Percentiles rank a stretch among this genome's conserved stretches.
Conservation (phyloP, 2,113 vertebrate species). For the Lasiurus cinereus region DNA sequence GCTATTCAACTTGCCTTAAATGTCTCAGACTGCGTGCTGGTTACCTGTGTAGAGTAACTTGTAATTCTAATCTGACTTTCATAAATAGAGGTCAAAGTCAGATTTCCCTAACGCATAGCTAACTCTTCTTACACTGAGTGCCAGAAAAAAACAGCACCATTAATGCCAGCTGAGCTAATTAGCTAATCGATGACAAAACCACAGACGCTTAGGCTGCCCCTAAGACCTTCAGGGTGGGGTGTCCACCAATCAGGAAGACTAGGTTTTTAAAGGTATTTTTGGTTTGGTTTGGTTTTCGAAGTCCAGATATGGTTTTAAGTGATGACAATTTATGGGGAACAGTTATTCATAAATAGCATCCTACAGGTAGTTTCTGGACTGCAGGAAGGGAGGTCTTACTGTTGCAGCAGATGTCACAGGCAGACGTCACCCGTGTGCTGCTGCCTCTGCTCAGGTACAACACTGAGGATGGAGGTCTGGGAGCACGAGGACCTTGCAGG, state of each 20-base stretch:
- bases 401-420: background rate
- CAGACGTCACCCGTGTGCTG: background rate
- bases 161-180: slow-evolving; percentile 39
- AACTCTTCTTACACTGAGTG: slow-evolving; percentile 31
- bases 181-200: slow-evolving; percentile 13
- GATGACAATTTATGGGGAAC: slow-evolving; percentile 30
- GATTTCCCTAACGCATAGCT: slow-evolving; percentile 56
- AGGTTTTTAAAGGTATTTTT: background rate
- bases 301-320: slow-evolving; percentile 63
- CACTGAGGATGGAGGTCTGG: background rate
- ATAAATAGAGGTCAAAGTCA: slow-evolving; percentile 45
- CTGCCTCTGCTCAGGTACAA: background rate
- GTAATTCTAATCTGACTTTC: slow-evolving; percentile 71
- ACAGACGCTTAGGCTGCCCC: background rate
- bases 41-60: slow-evolving; percentile 35
- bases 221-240: background rate
- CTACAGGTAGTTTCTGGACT: background rate
- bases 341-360: background rate
- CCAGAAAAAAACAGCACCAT: background rate
- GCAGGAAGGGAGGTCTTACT: background rate
- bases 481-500: slow-evolving; percentile 62
- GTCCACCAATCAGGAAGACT: background rate
- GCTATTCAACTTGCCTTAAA: background rate
- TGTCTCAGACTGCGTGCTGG: background rate
- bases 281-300: background rate